These are phyloP conservation scores for Dendrophyllia cribrosa DNA, from an alignment of 64 coral and sea anemone species.

Conservation along the genomic window DNA sequence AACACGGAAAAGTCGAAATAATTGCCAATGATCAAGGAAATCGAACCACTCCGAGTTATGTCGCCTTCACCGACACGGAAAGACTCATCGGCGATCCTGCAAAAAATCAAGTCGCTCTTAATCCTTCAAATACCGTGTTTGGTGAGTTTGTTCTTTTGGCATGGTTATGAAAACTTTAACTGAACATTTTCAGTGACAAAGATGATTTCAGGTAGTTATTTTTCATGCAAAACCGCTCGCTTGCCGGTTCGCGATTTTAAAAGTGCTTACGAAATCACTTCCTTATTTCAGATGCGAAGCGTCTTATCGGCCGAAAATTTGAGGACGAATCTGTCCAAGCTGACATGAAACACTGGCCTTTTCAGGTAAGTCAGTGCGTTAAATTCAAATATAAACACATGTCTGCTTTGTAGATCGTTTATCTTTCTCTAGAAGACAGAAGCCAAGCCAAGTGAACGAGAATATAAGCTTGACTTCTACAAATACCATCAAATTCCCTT, in stretches of 20 bases:
- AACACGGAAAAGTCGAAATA: constrained; percentile 86
- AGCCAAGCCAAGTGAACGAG: too few species aligned
- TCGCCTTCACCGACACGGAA: constrained; percentile 85
- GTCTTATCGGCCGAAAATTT: constrained; percentile 80
- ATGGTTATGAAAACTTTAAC: too few species aligned
- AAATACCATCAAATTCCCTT: too few species aligned
- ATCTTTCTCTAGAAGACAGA: too few species aligned
- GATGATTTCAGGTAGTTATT: not conserved
- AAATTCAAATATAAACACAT: too few species aligned
- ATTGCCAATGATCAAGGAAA: constrained; percentile 91
- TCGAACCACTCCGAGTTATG: constrained; percentile 85
- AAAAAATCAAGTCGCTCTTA: constrained; percentile 89
- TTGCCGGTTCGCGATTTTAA: constrained; percentile 15
- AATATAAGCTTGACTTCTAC: too few species aligned
- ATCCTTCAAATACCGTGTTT: constrained; percentile 82
- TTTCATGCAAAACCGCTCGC: not conserved
- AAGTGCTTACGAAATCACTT: constrained; percentile 25
- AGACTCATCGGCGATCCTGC: constrained; percentile 81
- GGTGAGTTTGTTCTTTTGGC: constrained; percentile 55
- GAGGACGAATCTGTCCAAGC: constrained; percentile 50
- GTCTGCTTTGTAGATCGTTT: too few species aligned
- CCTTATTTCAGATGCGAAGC: constrained; percentile 77
- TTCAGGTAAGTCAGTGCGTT: constrained; percentile 41
- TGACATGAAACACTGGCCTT: constrained; percentile 92
- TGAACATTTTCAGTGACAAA: not conserved